A percentile compares a stretch with the other conserved stretches of the same genome.
These are phyloP conservation scores for Eupeodes luniger DNA, from an alignment of 2,888 invertebrate genomes.

Conservation along the genomic window DNA sequence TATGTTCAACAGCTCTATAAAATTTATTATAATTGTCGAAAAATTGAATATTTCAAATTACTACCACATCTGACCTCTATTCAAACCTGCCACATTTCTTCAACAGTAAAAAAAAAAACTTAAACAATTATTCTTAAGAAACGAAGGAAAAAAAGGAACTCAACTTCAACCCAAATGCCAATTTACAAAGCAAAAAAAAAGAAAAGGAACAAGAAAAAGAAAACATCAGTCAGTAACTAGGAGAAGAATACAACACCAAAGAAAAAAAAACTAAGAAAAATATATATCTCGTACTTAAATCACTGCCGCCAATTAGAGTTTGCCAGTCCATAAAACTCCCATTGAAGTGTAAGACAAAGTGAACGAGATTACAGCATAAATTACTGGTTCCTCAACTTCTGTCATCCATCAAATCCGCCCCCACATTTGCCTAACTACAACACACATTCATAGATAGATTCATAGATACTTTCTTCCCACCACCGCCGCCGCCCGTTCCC, in stretches of 20 bases:
- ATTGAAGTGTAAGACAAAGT: constrained; percentile 76
- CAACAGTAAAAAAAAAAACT: background rate
- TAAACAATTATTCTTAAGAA: constrained; percentile 22
- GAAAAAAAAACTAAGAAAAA: constrained; percentile 13
- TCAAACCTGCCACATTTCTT: background rate
- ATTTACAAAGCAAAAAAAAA: constrained; percentile 23
- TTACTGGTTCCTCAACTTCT: constrained; percentile 76
- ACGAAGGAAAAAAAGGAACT: constrained; percentile 7
- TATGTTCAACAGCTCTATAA: background rate
- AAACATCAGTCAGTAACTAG: constrained; percentile 20
- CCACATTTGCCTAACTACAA: constrained; percentile 65
- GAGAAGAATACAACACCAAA: background rate
- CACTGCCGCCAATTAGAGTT: constrained; percentile 76
- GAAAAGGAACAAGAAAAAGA: constrained; percentile 4
- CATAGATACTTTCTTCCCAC: background rate
- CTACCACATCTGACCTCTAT: background rate
- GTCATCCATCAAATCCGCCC: constrained; percentile 76
- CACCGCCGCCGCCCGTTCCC: too few relatives aligned
- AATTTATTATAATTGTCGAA: background rate
- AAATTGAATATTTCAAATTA: background rate
- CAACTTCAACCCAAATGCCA: constrained; percentile 17
- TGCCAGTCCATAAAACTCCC: constrained; percentile 76
- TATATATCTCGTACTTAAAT: constrained; percentile 66
- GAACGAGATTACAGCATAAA: constrained; percentile 76
- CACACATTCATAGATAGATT: constrained; percentile 11